A percentile compares a stretch with the other conserved stretches of the same genome.
These are phyloP conservation scores for Drosophila lacertosa DNA, from an alignment of 1,140 invertebrate genomes.

Conservation along the genomic window DNA sequence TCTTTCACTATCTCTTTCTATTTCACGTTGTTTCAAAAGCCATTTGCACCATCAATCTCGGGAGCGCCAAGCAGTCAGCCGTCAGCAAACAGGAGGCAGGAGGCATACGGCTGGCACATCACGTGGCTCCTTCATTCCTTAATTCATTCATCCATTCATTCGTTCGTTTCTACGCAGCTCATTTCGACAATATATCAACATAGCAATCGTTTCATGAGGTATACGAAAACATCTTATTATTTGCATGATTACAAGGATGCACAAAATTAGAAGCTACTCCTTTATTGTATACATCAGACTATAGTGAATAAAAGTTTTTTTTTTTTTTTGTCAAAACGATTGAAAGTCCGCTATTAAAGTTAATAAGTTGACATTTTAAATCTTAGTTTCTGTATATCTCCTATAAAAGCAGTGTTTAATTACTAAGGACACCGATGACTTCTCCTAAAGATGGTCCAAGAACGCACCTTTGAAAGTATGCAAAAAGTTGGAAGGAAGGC, in stretches of 20 bases:
- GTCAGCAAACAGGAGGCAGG: slow-evolving; percentile 43
- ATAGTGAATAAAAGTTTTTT: too few relatives aligned
- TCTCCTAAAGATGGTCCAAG: too few relatives aligned
- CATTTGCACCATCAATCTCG: slow-evolving; percentile 77
- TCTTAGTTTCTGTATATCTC: too few relatives aligned
- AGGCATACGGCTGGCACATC: slow-evolving; percentile 37
- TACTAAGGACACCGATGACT: too few relatives aligned
- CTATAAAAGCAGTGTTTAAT: too few relatives aligned
- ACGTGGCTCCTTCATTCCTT: slow-evolving; percentile 26
- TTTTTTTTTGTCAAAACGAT: too few relatives aligned
- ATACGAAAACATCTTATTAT: slow-evolving; percentile 14
- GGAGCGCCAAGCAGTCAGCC: slow-evolving; percentile 44
- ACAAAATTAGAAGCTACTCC: too few relatives aligned
- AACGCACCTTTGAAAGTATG: too few relatives aligned
- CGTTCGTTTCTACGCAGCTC: slow-evolving; percentile 62
- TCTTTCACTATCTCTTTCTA: neutral
- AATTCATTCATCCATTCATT: slow-evolving; percentile 48
- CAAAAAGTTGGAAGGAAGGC: too few relatives aligned
- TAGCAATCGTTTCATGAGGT: slow-evolving; percentile 16
- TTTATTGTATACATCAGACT: too few relatives aligned
- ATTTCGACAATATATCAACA: slow-evolving; percentile 74
- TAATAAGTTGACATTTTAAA: too few relatives aligned
- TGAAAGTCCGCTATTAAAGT: too few relatives aligned
- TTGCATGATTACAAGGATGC: slow-evolving; percentile 10
- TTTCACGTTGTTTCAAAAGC: slow-evolving; percentile 71